Base-by-base conservation (phyloP, 1,140 invertebrate genomes). In the Trichomalopsis sarcophagae region DNA sequence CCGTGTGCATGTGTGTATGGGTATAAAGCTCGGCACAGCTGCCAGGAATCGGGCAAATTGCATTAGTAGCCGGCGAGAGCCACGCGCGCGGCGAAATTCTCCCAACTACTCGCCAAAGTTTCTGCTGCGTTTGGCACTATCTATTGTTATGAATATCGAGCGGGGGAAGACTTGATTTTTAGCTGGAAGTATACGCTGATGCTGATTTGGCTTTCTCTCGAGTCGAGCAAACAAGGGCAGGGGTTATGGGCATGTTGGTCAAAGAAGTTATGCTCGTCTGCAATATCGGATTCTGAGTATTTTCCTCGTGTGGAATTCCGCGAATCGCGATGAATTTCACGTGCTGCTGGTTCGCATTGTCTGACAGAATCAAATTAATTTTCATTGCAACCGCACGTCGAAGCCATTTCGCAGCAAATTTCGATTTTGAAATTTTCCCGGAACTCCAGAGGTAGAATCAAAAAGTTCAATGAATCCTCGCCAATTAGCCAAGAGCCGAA, bases 111-210 rank as follows among this genome's bases (percentile, higher is more conserved):
- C 7, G 33, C 81, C 55, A 69, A 69, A 36, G 33, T 78, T 77
- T 78, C 62, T 50, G 82, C 75, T 66, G 62, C 21, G 82, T 84
- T 78, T 77, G 82, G 74, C 82, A 69, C 36, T 68, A 44, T 76
- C 36, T 68, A 44, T 76, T 75, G 27, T 76, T 75, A 75, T 78
- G 82, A 84, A 84, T 84, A 84, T 84, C 50, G n/a, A 33, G 30
- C 47, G 40, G 17, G 30, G 36, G 55, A 44, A 76, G 66, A 27
- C 50, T n/a, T 21, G 33, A 82, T 66, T 82, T 62, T 62, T n/a
- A 62, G 55, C 21, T 62, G 17, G n/a, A 5, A 27, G 71, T 44
- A 44, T 10, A 9, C 40, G 6, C 5, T 9, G 36, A 9, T 44
- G 40, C 50, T 82, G 73, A 82, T 82, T 36, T 36, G 47, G 47